These are phyloP conservation scores for Burhinus bistriatus DNA, from an alignment of 2,113 vertebrate genomes.

Conservation along the genomic window DNA sequence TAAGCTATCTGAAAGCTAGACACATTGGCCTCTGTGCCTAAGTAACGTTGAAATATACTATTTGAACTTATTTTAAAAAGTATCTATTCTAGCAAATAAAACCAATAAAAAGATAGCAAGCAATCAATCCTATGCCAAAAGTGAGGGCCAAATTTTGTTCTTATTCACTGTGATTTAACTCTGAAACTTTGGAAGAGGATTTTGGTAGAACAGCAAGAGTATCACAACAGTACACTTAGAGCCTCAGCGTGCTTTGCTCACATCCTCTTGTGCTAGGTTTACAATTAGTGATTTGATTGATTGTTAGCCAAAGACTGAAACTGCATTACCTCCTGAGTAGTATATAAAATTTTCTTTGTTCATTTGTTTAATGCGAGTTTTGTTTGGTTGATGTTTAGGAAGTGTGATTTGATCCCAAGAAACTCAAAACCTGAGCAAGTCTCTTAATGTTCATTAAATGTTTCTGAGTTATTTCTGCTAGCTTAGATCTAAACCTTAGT, in stretches of 20 bases:
- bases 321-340: neutral
- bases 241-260: neutral
- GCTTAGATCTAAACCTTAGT: neutral
- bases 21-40: slow-evolving; percentile 75
- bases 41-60: slow-evolving; percentile 57
- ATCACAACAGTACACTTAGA: neutral
- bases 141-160: neutral
- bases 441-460: neutral
- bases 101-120: slow-evolving; percentile 53
- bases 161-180: neutral
- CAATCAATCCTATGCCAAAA: slow-evolving; percentile 15
- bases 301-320: slow-evolving; percentile 30
- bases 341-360: neutral
- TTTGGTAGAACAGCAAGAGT: neutral
- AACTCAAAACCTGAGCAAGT: neutral
- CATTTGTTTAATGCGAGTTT: neutral
- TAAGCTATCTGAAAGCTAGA: slow-evolving; percentile 86
- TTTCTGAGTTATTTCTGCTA: neutral
- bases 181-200: neutral
- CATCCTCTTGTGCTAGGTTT: neutral
- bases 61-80: neutral
- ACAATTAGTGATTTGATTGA: neutral
- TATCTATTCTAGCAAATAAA: slow-evolving; percentile 61
- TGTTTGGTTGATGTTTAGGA: neutral
- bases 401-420: neutral